Evolutionary conservation across 2,888 invertebrate genomes (phyloP), one percentile per base, ranked within the genome.

Genomic region (Orthonychiurus folsomi): DNA sequence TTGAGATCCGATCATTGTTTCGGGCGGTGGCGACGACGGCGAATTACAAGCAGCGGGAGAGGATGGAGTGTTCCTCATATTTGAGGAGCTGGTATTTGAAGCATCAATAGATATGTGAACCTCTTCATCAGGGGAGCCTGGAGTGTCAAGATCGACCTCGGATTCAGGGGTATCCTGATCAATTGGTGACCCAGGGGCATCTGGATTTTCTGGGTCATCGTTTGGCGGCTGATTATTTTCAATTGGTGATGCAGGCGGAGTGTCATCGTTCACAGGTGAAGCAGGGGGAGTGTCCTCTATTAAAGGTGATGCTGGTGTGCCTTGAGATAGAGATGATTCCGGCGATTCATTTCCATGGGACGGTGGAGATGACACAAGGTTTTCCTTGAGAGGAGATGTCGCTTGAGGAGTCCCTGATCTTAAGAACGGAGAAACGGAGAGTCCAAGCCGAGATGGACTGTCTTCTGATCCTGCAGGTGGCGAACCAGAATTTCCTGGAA

Each of bases 1-100:
- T 95, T 12, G 48, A 48, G 48, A n/a, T 15, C 48, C n/a, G 15
- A 48, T n/a, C 12, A n/a, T 15, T 15, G 48, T 15, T n/a, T 48
- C 48, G n/a, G 48, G n/a, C 48, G 48, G 48, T 12, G 48, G 48
- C 12, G 48, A 48, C 48, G n/a, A 48, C 48, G 48, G 48, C 48
- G n/a, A n/a, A 48, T 48, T 48, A 15, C 15, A 48, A n/a, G 48
- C 48, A 48, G 48, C n/a, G 15, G 48, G 15, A 15, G 48, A n/a
- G 48, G 48, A n/a, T n/a, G 48, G 48, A 48, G 48, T n/a, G n/a
- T n/a, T n/a, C n/a, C n/a, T n/a, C n/a, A n/a, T n/a, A n/a, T n/a
- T n/a, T n/a, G n/a, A n/a, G n/a, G n/a, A n/a, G n/a, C n/a, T n/a
- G n/a, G n/a, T n/a, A n/a, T n/a, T n/a, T n/a, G n/a, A n/a, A n/a